Conservation (phyloP, 2,888 invertebrate species). For the Lasioglossum vierecki region DNA sequence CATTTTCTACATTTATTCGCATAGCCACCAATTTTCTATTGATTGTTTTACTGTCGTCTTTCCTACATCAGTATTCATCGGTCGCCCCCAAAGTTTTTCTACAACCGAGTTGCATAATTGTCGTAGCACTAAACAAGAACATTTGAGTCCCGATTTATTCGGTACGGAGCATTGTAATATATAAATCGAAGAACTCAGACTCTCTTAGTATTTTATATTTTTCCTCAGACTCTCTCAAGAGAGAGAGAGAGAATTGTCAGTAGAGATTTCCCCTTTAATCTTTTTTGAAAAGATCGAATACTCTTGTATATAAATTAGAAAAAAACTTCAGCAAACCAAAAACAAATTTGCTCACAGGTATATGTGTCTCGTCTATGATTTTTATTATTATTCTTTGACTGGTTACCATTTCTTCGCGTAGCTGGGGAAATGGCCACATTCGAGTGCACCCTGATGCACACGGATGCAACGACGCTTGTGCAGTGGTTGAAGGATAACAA, state of each 20-base stretch:
- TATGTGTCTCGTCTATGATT: not conserved
- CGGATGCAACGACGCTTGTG: conserved; percentile 86
- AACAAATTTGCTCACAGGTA: not conserved
- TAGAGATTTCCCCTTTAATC: not conserved
- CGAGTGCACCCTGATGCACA: conserved; percentile 90
- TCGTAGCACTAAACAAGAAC: not conserved
- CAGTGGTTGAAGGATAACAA: conserved; percentile 96
- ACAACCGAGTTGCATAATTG: not conserved
- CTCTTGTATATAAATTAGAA: conserved; percentile 32
- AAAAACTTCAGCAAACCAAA: not conserved
- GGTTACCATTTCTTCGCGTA: conserved; percentile 79
- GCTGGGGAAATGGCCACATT: conserved; percentile 94
- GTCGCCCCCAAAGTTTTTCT: not conserved
- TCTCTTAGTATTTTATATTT: not conserved
- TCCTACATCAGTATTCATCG: conserved; percentile 8
- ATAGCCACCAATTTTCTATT: conserved; percentile 21
- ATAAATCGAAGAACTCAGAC: not conserved
- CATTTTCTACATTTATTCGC: conserved; percentile 27
- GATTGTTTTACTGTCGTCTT: conserved; percentile 9
- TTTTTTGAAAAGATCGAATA: conserved; percentile 24
- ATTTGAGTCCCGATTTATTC: not conserved
- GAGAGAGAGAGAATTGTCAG: not conserved
- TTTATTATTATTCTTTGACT: not conserved
- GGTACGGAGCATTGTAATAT: not conserved
- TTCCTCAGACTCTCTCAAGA: not conserved